Conservation (phyloP, 2,113 vertebrate genomes). For the Rafetus swinhoei region DNA sequence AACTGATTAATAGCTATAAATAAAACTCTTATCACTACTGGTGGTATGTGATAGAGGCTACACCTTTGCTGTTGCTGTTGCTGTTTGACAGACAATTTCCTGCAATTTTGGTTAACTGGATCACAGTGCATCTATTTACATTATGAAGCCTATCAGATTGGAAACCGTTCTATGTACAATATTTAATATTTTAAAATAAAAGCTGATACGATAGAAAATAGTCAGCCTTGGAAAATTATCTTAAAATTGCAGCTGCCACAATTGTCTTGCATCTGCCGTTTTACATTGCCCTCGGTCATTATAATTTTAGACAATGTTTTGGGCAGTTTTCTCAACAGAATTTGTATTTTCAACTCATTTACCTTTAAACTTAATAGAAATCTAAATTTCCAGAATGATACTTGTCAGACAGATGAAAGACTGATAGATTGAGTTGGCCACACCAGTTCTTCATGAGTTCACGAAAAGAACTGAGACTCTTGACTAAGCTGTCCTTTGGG, state of each 20-base stretch:
- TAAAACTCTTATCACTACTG: not conserved
- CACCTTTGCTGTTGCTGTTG: not conserved
- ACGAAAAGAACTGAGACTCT: not conserved
- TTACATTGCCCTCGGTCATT: not conserved
- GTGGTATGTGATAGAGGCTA: not conserved
- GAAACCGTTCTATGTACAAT: not conserved
- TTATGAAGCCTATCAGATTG: not conserved
- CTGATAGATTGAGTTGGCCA: not conserved
- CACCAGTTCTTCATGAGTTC: not conserved
- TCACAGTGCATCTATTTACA: not conserved
- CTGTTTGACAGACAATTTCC: not conserved
- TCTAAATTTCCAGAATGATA: not conserved
- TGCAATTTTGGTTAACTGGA: not conserved
- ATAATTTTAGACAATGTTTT: not conserved
- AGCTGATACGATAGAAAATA: not conserved
- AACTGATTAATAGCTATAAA: not conserved
- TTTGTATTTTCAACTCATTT: not conserved
- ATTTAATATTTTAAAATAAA: not conserved
- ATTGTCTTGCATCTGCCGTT: not conserved
- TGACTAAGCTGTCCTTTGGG: not conserved
- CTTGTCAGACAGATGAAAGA: not conserved
- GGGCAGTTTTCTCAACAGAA: not conserved
- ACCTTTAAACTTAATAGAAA: not conserved
- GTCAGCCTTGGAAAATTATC: not conserved
- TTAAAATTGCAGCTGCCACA: not conserved